Percentiles rank a stretch among this genome's conserved stretches.
Evolutionary conservation across 2,797 vertebrate species (phyloP).

Genomic region (Paramormyrops hopkinsi): DNA sequence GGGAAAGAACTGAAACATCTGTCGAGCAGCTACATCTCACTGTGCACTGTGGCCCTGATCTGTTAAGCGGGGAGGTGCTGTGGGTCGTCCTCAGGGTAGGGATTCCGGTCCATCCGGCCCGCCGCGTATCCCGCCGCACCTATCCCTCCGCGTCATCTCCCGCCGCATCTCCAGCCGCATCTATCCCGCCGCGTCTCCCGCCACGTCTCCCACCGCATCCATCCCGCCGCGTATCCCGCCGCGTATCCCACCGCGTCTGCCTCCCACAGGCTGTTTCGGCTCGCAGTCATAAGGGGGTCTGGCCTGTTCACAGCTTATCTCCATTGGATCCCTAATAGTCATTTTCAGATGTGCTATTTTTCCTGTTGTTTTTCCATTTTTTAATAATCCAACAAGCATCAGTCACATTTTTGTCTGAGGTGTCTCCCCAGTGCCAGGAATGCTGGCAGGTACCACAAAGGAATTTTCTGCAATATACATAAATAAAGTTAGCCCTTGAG

Average conservation of each 20-base stretch:
- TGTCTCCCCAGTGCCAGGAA: slow-evolving; percentile 27
- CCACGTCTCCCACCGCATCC: background rate
- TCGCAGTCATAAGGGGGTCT: background rate
- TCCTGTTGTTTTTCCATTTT: slow-evolving; percentile 27
- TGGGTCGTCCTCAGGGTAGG: background rate
- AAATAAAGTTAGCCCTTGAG: slow-evolving; percentile 27
- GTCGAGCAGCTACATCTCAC: background rate
- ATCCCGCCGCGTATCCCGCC: too few relatives aligned
- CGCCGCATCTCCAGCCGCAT: background rate
- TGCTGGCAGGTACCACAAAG: slow-evolving; percentile 26
- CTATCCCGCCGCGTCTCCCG: too few relatives aligned
- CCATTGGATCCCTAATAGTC: background rate
- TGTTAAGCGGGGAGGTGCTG: background rate
- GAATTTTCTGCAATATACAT: slow-evolving; percentile 34
- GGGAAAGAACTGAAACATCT: background rate
- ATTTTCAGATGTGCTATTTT: slow-evolving; percentile 27
- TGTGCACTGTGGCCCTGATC: background rate
- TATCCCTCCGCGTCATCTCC: too few relatives aligned
- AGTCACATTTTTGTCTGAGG: slow-evolving; percentile 31
- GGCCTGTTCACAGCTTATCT: background rate
- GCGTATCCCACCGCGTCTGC: background rate
- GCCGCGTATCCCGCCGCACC: background rate
- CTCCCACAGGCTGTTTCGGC: background rate
- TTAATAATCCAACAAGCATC: slow-evolving; percentile 21
- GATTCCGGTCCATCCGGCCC: background rate